Percentiles rank a stretch among this genome's conserved stretches.
phyloP scores from a whole-genome alignment of 2,113 vertebrate genomes.

The Catharus bicknelli region DNA sequence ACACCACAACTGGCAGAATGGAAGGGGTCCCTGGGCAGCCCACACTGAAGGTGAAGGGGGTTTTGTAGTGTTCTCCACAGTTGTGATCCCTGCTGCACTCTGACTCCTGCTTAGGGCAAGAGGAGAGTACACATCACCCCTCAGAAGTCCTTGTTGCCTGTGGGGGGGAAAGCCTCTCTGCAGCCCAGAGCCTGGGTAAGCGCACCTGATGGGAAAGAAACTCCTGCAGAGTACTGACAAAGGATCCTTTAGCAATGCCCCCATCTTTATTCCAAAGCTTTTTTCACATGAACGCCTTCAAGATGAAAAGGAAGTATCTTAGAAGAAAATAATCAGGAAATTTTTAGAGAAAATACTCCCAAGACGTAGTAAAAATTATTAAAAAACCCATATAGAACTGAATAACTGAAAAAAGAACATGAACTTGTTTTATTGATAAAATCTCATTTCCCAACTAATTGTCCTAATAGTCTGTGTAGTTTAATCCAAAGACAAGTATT shows the following conservation, averaged over 20 bases:
- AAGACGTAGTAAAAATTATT: background rate
- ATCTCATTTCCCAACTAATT: background rate
- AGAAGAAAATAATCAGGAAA: background rate
- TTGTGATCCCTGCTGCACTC: background rate
- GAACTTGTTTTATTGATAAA: background rate
- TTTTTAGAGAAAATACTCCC: background rate
- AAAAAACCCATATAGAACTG: background rate
- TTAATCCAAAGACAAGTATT: background rate
- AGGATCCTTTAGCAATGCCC: background rate
- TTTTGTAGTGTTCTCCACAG: background rate
- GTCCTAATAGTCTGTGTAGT: background rate
- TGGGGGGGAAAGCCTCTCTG: background rate
- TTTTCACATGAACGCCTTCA: background rate
- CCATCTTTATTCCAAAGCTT: background rate
- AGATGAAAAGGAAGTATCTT: background rate
- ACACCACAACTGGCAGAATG: background rate
- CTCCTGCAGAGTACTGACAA: background rate
- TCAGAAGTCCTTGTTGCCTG: accelerated
- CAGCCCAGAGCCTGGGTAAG: background rate
- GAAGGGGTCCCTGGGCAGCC: background rate
- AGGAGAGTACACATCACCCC: background rate
- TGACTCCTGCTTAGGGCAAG: background rate
- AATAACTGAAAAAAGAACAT: too few species aligned
- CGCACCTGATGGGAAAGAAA: background rate
- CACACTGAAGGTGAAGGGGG: background rate